Base-by-base conservation (phyloP, 2,797 vertebrate species). In the Philypnodon macrostomus region DNA sequence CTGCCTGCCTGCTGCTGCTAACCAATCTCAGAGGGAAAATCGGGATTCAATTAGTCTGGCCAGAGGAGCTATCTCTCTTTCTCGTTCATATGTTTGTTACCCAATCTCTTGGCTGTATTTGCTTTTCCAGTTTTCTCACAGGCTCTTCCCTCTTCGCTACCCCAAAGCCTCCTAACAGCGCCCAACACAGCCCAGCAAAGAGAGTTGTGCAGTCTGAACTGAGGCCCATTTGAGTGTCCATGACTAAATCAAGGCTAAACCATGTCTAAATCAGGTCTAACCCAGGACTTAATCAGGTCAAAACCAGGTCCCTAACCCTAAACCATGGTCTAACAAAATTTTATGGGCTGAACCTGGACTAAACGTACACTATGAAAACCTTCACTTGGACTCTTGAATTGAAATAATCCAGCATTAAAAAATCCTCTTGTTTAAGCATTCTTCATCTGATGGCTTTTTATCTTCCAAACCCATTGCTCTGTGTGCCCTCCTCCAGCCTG, bases 11-110 rank as follows among this genome's bases (percentile, higher is more conserved):
- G 68, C 62, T 75, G 49, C 72, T 74, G 58, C 76, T 77, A 79
- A 84, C 79, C 81, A 83, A 85, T 85, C 80, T 84, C 79, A 54
- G 41, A 78, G 75, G 76, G 55, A 73, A 73, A 75, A 85, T 85
- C 37, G 61, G 83, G 84, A 85, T 85, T 82, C 73, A 85, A 88
- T 88, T 85, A 81, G 75, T 80, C 63, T 78, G 76, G 67, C 66
- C 61, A 48, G 48, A 65, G 60, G 54, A 75, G 36, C 58, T 39
- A 26, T 64, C 57, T 47, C 16, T 47, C 29, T 35, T 21, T 58
- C 36, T 60, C 46, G 61, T 42, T 62, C 50, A 53, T 57, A 44
- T 69, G 47, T 75, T 72, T 70, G 58, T 84, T 71, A 67, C 67
- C 70, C 73, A 65, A 53, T 73, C 56, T 67, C 63, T 64, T 14